phyloP scores from a whole-genome alignment of 1,140 invertebrate species.

The Macrobrachium nipponense region DNA sequence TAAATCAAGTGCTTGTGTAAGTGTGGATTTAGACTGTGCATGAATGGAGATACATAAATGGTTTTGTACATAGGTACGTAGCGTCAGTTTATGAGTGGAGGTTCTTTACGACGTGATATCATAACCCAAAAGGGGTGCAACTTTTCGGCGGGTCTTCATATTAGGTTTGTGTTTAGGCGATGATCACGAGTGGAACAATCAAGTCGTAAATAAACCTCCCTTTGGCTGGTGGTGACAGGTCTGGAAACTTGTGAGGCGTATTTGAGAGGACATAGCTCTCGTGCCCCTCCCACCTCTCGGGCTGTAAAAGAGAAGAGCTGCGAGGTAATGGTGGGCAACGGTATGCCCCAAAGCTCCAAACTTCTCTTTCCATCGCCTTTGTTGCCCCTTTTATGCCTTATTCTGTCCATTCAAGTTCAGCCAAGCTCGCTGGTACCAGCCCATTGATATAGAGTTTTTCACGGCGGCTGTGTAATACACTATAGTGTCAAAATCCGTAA shows the following conservation, averaged over 20 bases:
- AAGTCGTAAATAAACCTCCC: background rate
- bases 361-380: slow-evolving; percentile 28
- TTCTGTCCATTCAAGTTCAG: slow-evolving; percentile 48
- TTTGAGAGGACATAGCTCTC: background rate
- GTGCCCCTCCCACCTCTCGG: too few relatives aligned
- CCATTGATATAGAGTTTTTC: slow-evolving; percentile 41
- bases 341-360: background rate
- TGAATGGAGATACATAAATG: too few relatives aligned
- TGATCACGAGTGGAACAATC: background rate
- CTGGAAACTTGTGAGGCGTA: background rate
- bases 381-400: slow-evolving; percentile 53
- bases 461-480: slow-evolving; percentile 40
- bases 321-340: background rate
- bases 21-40: too few relatives aligned
- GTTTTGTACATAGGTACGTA: too few relatives aligned
- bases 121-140: too few relatives aligned
- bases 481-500: slow-evolving; percentile 57
- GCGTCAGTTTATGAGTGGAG: too few relatives aligned
- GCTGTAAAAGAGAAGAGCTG: too few relatives aligned
- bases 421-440: slow-evolving; percentile 34
- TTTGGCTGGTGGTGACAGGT: background rate
- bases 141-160: background rate
- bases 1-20: too few relatives aligned
- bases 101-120: too few relatives aligned
- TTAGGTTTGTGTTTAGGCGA: background rate